Conservation (phyloP, 2,888 invertebrate species). For the Agrenia bidenticulata region DNA sequence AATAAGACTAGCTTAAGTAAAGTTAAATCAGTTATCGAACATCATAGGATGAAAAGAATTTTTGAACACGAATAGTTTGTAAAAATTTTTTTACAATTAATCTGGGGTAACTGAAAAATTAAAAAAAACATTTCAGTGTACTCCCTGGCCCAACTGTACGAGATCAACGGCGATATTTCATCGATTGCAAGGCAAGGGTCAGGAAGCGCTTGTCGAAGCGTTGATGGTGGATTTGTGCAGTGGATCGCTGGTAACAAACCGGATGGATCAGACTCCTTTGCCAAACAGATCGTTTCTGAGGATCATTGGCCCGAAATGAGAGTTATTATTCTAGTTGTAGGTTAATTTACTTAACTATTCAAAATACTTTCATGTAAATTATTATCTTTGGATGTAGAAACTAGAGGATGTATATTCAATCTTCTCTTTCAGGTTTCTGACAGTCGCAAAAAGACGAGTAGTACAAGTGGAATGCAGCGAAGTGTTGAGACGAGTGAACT, state of each 20-base stretch:
- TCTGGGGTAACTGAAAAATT: too few relatives aligned
- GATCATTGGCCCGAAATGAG: conserved; percentile 88
- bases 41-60: too few relatives aligned
- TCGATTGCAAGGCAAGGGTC: conserved; percentile 78
- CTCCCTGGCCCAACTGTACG: conserved; percentile 72
- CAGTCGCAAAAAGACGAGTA: conserved; percentile 76
- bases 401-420: too few relatives aligned
- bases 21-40: too few relatives aligned
- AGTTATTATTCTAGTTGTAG: conserved; percentile 82
- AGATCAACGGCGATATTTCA: conserved; percentile 72
- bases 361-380: too few relatives aligned
- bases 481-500: conserved; percentile 79
- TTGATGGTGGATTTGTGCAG: conserved; percentile 90
- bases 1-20: too few relatives aligned
- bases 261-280: conserved; percentile 74
- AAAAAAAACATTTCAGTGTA: too few relatives aligned
- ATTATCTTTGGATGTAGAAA: neutral
- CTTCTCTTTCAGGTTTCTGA: conserved; percentile 63
- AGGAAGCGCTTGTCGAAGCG: conserved; percentile 94
- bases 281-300: conserved; percentile 70
- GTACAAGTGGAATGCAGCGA: conserved; percentile 85
- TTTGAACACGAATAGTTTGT: too few relatives aligned
- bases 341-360: too few relatives aligned
- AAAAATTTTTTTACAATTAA: neutral
- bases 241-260: conserved; percentile 75